A percentile compares a stretch with the other conserved stretches of the same genome.
These are phyloP conservation scores for Struthio camelus DNA, from an alignment of 2,113 vertebrate genomes.

Conservation along the genomic window DNA sequence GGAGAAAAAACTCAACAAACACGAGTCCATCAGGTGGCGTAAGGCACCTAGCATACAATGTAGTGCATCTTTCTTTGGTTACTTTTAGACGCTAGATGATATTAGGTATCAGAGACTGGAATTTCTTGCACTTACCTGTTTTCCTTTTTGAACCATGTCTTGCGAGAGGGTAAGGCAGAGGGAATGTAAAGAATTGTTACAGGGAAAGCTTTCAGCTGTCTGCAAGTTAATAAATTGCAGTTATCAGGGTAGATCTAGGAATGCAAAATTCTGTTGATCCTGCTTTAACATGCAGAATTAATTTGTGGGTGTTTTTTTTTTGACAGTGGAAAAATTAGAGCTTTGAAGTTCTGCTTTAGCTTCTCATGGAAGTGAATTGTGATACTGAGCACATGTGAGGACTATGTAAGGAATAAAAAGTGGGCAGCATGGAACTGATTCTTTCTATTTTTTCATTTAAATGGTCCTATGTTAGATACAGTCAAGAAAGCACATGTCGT, in stretches of 20 bases:
- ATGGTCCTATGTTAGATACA: neutral
- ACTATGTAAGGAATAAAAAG: neutral
- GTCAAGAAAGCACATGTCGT: neutral
- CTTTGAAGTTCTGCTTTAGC: neutral
- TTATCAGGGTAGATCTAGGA: neutral
- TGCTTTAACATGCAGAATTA: neutral
- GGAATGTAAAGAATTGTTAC: neutral
- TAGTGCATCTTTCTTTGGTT: neutral
- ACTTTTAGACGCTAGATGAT: neutral
- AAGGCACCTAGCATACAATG: neutral
- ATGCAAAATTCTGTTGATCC: neutral
- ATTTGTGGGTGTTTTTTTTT: neutral
- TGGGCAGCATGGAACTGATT: neutral
- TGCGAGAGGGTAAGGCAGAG: neutral
- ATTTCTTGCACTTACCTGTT: neutral
- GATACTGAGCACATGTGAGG: neutral
- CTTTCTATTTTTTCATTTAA: neutral
- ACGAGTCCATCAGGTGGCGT: neutral
- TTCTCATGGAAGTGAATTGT: neutral
- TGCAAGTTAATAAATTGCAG: neutral
- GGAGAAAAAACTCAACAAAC: neutral
- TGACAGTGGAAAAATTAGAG: neutral
- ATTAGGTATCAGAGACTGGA: neutral
- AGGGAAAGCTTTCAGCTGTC: neutral
- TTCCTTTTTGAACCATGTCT: neutral